Evolutionary conservation across 2,888 invertebrate species (phyloP), one percentile per base, ranked within the genome.

Genomic region (Germaria angustata): DNA sequence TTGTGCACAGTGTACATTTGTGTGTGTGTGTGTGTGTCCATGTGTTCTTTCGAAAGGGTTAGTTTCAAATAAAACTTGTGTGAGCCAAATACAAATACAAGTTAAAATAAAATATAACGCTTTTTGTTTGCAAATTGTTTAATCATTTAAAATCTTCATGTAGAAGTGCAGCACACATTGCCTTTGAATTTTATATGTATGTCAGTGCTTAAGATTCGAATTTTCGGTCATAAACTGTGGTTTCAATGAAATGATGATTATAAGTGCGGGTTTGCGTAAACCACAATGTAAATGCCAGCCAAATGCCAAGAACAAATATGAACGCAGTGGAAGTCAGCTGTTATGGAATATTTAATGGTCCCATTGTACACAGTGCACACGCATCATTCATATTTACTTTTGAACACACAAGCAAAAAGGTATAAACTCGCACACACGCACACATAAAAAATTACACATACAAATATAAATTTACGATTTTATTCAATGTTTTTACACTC

Each of bases 261-360:
- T 76, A 78, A 49, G 79, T 82, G 79, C 82, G 79, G 82, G 82
- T 71, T 71, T 46, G 72, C 75, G 44, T 61, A 66, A 82, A 82
- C 82, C 82, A 66, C 82, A 82, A 79, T 82, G 82, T 82, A 82
- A 82, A 82, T 82, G 79, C 71, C 79, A 79, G 65, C 79, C 75
- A 76, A 82, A 82, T 75, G 75, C 82, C 82, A 82, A 75, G 75
- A 75, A 76, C 82, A 82, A 82, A 82, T 79, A 82, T 82, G 69
- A 78, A 66, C 65, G 75, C 36, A 79, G 20, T 65, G 65, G 79
- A 82, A 82, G 82, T 82, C 82, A 82, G 82, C 82, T 82, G 82
- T 76, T 82, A 82, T 79, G 75, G 79, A 71, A 82, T 59, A 46
- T 75, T 82, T 79, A 79, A 82, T 82, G 82, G 82, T 82, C 79